Conservation (phyloP, 2,888 invertebrate genomes). For the Gymnosoma rotundatum region DNA sequence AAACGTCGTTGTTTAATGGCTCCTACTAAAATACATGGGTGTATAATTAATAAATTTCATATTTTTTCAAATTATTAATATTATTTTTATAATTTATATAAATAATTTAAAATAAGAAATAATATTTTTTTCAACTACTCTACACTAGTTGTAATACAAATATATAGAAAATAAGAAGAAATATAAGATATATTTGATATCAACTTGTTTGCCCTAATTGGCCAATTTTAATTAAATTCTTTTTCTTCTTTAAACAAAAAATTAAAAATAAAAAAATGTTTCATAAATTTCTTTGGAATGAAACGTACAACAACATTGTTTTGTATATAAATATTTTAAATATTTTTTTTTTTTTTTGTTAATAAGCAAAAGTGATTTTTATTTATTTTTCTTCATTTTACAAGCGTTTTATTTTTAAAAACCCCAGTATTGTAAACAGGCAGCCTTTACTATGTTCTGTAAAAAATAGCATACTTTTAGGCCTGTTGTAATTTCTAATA, state of each 20-base stretch:
- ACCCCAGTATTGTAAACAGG: background rate
- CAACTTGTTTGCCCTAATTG: background rate
- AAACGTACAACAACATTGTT: conserved; percentile 74
- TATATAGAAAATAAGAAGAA: background rate
- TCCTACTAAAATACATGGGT: conserved; percentile 81
- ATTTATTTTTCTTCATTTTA: conserved; percentile 2
- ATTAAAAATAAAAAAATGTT: conserved; percentile 61
- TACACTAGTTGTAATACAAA: conserved; percentile 30
- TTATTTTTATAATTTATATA: conserved; percentile 20
- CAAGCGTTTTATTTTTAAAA: background rate
- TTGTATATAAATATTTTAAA: conserved; percentile 42
- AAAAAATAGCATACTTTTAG: conserved; percentile 19
- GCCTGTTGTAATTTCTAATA: background rate
- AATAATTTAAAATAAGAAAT: conserved; percentile 26
- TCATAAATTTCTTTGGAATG: conserved; percentile 81
- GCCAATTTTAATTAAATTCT: conserved; percentile 16
- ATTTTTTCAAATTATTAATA: background rate
- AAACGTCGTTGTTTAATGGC: conserved; percentile 89
- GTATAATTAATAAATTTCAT: conserved; percentile 74
- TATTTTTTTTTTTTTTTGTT: conserved; percentile 77
- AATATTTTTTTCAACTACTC: conserved; percentile 50
- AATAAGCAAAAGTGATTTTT: conserved; percentile 61
- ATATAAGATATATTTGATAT: background rate
- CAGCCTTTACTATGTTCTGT: background rate
- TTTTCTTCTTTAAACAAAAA: conserved; percentile 5